Evolutionary conservation across 1,140 invertebrate species (phyloP).

Genomic region (Charaxes varanes): DNA sequence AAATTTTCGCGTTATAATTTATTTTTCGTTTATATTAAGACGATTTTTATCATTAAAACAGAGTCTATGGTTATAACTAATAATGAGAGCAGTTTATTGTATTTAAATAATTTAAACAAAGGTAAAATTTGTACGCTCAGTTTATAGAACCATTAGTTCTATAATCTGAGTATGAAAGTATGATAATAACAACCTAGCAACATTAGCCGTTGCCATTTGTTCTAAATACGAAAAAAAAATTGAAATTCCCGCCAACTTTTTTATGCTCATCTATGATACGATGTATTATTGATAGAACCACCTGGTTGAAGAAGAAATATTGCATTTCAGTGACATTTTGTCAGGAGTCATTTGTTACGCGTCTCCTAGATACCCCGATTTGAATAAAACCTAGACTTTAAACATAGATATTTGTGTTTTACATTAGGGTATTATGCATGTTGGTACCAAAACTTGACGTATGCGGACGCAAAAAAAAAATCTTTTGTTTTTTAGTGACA

Average conservation of each 20-base stretch:
- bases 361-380: conserved; percentile 34
- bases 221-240: conserved; percentile 16
- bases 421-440: conserved; percentile 25
- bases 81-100: too few species aligned
- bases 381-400: conserved; percentile 39
- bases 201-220: conserved; percentile 7
- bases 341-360: conserved; percentile 57
- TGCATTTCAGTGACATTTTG: conserved; percentile 62
- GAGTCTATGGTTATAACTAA: conserved; percentile 3
- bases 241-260: conserved; percentile 26
- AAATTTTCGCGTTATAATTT: too few species aligned
- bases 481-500: conserved; percentile 6
- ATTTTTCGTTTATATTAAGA: too few species aligned
- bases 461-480: conserved; percentile 26
- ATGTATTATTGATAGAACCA: conserved; percentile 67
- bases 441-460: conserved; percentile 29
- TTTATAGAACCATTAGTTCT: too few species aligned
- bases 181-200: neutral
- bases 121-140: too few species aligned
- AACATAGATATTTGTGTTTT: conserved; percentile 31
- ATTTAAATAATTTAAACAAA: too few species aligned
- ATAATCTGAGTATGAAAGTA: too few species aligned
- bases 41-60: too few species aligned
- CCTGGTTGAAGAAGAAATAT: conserved; percentile 63
- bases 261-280: conserved; percentile 39